Percentiles rank a stretch among this genome's conserved stretches.
Conservation (phyloP, 2,113 vertebrate genomes). For the Macaca mulatta region DNA sequence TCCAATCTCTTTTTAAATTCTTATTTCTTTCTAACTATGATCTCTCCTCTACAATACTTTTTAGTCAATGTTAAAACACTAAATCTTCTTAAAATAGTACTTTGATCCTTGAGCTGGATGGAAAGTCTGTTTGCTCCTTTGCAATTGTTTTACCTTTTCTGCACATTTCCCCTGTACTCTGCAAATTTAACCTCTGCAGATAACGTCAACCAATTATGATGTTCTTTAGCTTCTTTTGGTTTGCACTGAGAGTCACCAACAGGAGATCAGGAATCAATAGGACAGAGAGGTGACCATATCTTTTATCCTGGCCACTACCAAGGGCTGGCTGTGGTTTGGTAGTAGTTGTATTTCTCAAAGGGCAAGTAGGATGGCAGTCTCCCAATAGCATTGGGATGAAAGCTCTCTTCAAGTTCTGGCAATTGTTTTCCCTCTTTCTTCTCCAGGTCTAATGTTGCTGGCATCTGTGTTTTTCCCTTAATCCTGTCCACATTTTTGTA, state of each 20-base stretch:
- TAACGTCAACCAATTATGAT: not conserved
- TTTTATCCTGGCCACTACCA: too few relatives aligned
- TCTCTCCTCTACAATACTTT: not conserved
- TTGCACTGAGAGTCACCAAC: not conserved
- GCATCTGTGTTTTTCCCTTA: not conserved
- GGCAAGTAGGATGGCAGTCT: not conserved
- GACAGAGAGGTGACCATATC: not conserved
- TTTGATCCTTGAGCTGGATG: not conserved
- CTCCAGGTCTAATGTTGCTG: not conserved
- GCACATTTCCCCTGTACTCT: not conserved
- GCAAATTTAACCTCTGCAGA: not conserved
- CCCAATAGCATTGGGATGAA: too few relatives aligned
- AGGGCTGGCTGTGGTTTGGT: not conserved
- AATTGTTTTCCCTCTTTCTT: not conserved
- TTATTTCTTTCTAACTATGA: not conserved
- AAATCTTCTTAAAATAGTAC: not conserved
- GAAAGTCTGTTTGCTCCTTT: not conserved
- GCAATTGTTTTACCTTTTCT: not conserved
- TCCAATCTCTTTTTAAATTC: not conserved
- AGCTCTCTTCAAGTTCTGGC: not conserved
- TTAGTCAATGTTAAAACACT: not conserved
- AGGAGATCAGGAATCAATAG: not conserved
- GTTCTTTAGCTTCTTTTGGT: not conserved
- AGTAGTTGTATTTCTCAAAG: not conserved
- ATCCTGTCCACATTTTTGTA: not conserved